phyloP scores from a whole-genome alignment of 2,113 vertebrate genomes.

The Chionodraco myersi region DNA sequence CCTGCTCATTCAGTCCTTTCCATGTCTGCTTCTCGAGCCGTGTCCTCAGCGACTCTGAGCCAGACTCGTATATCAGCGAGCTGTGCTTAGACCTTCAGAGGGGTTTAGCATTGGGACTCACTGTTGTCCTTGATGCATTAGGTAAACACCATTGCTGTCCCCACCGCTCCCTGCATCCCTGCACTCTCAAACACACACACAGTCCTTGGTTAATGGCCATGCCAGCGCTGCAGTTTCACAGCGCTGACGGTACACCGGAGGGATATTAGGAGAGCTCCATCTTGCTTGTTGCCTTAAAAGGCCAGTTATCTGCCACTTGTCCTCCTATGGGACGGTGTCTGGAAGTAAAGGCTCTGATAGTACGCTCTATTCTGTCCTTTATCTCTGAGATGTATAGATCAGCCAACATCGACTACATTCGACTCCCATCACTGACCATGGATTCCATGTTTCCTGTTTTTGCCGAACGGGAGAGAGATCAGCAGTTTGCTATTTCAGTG shows the following conservation, averaged over 20 bases:
- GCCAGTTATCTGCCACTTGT: conserved; percentile 46
- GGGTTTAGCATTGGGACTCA: conserved; percentile 13
- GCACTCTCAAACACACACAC: background rate
- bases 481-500: conserved; percentile 22
- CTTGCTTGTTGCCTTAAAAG: conserved; percentile 58
- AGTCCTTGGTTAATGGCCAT: conserved; percentile 6
- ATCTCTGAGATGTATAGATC: conserved; percentile 7
- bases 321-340: conserved; percentile 23
- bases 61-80: background rate
- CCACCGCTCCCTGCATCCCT: background rate
- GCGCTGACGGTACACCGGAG: conserved; percentile 40
- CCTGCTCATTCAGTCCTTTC: conserved; percentile 14
- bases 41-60: conserved; percentile 10
- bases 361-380: conserved; percentile 1
- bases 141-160: conserved; percentile 15
- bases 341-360: conserved; percentile 17
- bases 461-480: background rate
- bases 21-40: background rate
- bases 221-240: conserved; percentile 34
- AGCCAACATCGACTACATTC: background rate
- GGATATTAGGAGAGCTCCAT: conserved; percentile 40
- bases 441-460: conserved; percentile 2
- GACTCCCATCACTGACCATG: background rate
- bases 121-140: conserved; percentile 13
- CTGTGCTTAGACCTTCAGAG: background rate